Base-by-base conservation (phyloP, 2,888 invertebrate genomes). In the Arenicola marina region DNA sequence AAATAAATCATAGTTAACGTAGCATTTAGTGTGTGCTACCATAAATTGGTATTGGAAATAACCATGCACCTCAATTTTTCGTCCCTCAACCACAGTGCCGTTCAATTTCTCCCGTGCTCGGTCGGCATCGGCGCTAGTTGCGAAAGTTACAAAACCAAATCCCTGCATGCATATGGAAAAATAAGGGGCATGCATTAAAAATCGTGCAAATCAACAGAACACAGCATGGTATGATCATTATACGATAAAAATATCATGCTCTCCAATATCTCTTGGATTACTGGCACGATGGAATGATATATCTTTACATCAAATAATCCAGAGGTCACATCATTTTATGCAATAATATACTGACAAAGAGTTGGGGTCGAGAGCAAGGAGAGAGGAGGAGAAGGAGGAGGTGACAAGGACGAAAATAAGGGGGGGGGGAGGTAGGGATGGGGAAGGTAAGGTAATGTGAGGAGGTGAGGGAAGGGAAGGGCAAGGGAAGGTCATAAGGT, bases 101-200 rank as follows among this genome's bases (percentile, higher is more conserved):
- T 99, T 97, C 89, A 99, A 93, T 91, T 96, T 95, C 91, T 96
- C 96, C 90, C 98, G 95, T 92, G 99, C 98, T 91, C 94, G 92
- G 91, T 98, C 98, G 89, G 98, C 98, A 90, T 99, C 98, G 90
- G 92, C 92, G 91, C 95, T 95, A 92, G 94, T 95, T 91, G 96
- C 96, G 94, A 99, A 99, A 91, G 98, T 99, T 91, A 99, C 98
- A 93, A 99, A 99, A 92, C 98, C 98, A 92, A 99, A 99, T 91
- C 99, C 99, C 98, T 99, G 93, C 79, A 80, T 80, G 78, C 78
- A 75, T 63, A 59, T 91, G 59, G 67, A 67, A 67, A n/a, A 67
- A 62, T 61, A 64, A 67, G 62, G 54, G 51, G 92, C 65, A 64
- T 67, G 69, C 67, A 64, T 67, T 67, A 62, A 63, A 63, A 26